Conservation (phyloP, 2,113 vertebrate genomes). For the Gallinago undulata region DNA sequence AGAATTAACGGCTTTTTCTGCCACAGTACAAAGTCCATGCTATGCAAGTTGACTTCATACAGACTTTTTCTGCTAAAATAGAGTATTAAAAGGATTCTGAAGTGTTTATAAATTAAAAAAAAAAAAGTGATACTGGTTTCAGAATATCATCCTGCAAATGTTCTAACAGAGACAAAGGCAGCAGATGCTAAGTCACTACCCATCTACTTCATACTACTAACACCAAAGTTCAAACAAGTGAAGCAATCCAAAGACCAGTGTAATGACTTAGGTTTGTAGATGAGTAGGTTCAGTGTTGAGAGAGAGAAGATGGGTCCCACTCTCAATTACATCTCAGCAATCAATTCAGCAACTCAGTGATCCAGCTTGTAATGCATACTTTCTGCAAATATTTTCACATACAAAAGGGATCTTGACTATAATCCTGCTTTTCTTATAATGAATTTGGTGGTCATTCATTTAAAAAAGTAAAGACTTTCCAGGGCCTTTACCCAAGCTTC, state of each 20-base stretch:
- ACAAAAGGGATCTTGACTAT: background rate
- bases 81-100: background rate
- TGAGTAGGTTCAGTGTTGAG: background rate
- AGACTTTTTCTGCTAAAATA: background rate
- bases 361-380: background rate
- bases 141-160: background rate
- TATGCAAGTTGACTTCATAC: background rate
- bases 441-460: background rate
- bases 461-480: background rate
- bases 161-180: background rate
- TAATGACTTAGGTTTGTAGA: background rate
- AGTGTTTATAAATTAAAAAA: background rate
- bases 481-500: background rate
- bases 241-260: background rate
- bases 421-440: background rate
- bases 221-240: background rate
- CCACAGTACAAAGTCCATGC: background rate
- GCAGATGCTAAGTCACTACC: background rate
- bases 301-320: background rate
- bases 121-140: background rate
- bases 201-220: background rate
- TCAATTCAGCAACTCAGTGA: background rate
- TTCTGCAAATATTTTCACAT: background rate
- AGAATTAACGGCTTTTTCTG: background rate
- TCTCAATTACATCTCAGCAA: background rate